Percentiles rank a stretch among this genome's conserved stretches.
phyloP scores from a whole-genome alignment of 2,113 vertebrate species.

The Psilopsiagon aymara region DNA sequence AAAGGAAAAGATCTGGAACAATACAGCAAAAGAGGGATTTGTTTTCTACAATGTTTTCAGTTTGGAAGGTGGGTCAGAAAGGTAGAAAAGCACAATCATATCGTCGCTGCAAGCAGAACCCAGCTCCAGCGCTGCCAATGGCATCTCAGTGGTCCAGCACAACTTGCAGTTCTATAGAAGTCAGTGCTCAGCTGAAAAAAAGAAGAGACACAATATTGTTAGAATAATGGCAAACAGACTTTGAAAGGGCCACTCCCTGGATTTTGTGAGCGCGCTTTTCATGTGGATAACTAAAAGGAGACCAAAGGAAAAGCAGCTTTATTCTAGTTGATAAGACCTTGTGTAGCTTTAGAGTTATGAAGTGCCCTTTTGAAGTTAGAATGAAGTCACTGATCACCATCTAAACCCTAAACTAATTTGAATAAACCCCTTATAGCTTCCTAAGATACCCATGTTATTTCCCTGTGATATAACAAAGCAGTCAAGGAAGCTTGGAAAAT shows the following conservation, averaged over 20 bases:
- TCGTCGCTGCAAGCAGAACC: neutral
- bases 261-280: neutral
- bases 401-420: conserved; percentile 1
- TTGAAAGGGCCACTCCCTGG: neutral
- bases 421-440: conserved; percentile 1
- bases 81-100: neutral
- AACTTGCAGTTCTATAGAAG: neutral
- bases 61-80: neutral
- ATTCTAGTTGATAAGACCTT: conserved; percentile 22
- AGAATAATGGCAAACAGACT: neutral
- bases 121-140: neutral
- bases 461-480: conserved; percentile 10
- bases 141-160: neutral
- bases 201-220: neutral
- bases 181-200: neutral
- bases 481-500: neutral
- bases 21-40: neutral
- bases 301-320: conserved; percentile 38
- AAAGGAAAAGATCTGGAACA: neutral
- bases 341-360: conserved; percentile 34
- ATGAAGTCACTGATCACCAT: conserved; percentile 43
- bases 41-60: neutral
- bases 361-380: conserved; percentile 50
- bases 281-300: neutral
- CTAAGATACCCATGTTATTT: neutral